phyloP scores from a whole-genome alignment of 2,113 vertebrate genomes.

The Podarcis raffonei region DNA sequence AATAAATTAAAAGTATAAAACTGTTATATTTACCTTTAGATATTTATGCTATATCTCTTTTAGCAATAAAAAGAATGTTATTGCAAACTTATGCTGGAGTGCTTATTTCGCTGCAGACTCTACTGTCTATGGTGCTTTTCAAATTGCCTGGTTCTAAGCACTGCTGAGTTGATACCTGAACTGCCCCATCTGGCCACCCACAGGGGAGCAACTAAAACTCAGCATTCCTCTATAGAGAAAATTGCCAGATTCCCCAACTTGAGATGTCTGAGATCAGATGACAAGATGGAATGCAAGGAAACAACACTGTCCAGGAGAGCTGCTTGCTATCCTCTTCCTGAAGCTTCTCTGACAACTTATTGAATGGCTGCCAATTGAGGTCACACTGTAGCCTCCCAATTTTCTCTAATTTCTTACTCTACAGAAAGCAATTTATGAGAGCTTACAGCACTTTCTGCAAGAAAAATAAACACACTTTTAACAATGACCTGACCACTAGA shows the following conservation, averaged over 20 bases:
- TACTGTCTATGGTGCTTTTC: too few relatives aligned
- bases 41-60: too few relatives aligned
- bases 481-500: not conserved
- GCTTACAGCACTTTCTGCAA: not conserved
- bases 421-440: not conserved
- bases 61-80: too few relatives aligned
- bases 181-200: not conserved
- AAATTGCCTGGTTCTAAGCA: not conserved
- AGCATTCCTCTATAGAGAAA: not conserved
- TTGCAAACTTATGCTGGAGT: too few relatives aligned
- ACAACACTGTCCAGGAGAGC: not conserved
- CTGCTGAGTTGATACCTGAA: not conserved
- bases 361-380: not conserved
- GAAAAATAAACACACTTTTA: not conserved
- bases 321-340: not conserved
- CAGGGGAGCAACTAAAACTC: not conserved
- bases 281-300: not conserved
- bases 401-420: not conserved
- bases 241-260: not conserved
- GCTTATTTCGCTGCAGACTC: too few relatives aligned
- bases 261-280: not conserved
- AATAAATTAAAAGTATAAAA: too few relatives aligned
- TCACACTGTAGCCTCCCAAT: not conserved
- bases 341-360: not conserved
- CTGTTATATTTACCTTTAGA: too few relatives aligned